Evolutionary conservation across 2,888 invertebrate genomes (phyloP).

Genomic region (Dryobotodes eremita): DNA sequence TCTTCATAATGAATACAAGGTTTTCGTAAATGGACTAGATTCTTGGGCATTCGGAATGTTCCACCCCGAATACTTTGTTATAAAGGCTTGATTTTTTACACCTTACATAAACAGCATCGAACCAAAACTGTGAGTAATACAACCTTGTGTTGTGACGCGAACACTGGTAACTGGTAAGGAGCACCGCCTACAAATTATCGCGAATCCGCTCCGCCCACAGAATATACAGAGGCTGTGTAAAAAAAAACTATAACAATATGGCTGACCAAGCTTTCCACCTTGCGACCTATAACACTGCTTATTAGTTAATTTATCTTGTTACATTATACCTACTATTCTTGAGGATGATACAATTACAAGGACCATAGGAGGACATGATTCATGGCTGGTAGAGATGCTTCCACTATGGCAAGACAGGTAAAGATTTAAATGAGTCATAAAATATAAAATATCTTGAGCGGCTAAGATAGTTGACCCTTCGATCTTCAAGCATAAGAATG

Average conservation of each 20-base stretch:
- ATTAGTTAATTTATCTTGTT: slow-evolving; percentile 23
- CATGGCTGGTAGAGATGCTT: slow-evolving; percentile 17
- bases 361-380: slow-evolving; percentile 10
- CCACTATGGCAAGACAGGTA: slow-evolving; percentile 7
- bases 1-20: neutral
- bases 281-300: slow-evolving; percentile 29
- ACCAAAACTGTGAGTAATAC: slow-evolving; percentile 81
- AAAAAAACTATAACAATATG: slow-evolving; percentile 73
- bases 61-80: slow-evolving; percentile 28
- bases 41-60: slow-evolving; percentile 21
- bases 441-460: neutral
- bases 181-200: slow-evolving; percentile 86
- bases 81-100: slow-evolving; percentile 55
- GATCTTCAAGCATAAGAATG: slow-evolving; percentile 31
- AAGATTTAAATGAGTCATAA: slow-evolving; percentile 9
- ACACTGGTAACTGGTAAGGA: slow-evolving; percentile 70
- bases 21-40: neutral
- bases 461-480: slow-evolving; percentile 16
- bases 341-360: slow-evolving; percentile 15
- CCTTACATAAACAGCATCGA: slow-evolving; percentile 61
- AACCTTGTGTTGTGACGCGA: slow-evolving; percentile 81
- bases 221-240: slow-evolving; percentile 75
- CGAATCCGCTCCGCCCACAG: slow-evolving; percentile 87
- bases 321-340: slow-evolving; percentile 18
- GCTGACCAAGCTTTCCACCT: slow-evolving; percentile 65